Evolutionary conservation across 2,113 vertebrate species (phyloP).

Genomic region (Python bivittatus): DNA sequence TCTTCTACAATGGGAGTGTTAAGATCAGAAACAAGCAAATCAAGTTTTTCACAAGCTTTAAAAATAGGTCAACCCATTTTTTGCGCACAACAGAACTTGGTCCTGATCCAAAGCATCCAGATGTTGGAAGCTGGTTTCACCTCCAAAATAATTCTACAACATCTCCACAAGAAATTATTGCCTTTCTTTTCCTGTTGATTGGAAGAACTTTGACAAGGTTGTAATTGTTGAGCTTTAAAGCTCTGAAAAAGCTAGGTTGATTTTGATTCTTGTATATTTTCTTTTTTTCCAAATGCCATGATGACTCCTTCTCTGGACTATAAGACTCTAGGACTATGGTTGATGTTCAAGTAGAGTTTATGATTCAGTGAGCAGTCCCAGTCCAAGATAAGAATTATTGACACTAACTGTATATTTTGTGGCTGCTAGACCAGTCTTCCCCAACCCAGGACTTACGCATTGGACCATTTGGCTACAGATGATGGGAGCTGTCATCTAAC

Average conservation of each 20-base stretch:
- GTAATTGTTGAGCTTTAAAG: not conserved
- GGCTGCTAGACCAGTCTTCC: not conserved
- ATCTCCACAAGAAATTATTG: not conserved
- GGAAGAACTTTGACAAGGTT: too few species aligned
- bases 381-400: not conserved
- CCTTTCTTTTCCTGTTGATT: not conserved
- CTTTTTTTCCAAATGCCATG: not conserved
- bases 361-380: not conserved
- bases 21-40: not conserved
- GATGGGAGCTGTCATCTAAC: not conserved
- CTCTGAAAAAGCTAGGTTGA: not conserved
- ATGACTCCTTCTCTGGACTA: not conserved
- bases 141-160: not conserved
- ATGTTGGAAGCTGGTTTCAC: not conserved
- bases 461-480: not conserved
- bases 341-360: not conserved
- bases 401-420: not conserved
- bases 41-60: not conserved
- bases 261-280: not conserved
- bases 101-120: not conserved
- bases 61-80: not conserved
- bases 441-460: not conserved
- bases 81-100: not conserved
- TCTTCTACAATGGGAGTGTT: too few species aligned
- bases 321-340: not conserved